phyloP scores from a whole-genome alignment of 2,888 invertebrate species.

The Mycogona germanica region DNA sequence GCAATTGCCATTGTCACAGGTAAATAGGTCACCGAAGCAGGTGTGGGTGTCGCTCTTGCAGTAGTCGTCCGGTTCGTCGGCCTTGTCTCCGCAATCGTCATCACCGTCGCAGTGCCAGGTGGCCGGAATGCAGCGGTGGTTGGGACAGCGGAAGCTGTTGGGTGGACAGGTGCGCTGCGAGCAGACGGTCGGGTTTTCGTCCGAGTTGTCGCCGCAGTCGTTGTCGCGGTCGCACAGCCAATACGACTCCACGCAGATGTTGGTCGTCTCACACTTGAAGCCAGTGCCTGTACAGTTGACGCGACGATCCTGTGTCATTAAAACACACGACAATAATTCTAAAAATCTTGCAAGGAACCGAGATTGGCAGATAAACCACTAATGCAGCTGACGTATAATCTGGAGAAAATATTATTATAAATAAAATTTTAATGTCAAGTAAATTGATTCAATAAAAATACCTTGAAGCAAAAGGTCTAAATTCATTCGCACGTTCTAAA shows the following conservation, averaged over 20 bases:
- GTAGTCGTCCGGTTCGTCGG: constrained; percentile 86
- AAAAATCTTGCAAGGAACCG: too few species aligned
- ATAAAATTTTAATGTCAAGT: too few species aligned
- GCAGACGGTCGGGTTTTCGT: constrained; percentile 66
- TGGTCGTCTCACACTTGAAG: constrained; percentile 83
- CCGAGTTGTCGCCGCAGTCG: constrained; percentile 86
- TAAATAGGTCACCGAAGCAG: constrained; percentile 90
- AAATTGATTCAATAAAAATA: too few species aligned
- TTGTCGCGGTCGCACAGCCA: constrained; percentile 95
- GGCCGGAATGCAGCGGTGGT: constrained; percentile 86
- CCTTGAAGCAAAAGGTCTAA: too few species aligned
- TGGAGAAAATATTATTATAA: too few species aligned
- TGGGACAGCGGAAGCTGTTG: constrained; percentile 83
- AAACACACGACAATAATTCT: too few species aligned
- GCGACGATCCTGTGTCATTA: too few species aligned
- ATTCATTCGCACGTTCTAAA: too few species aligned
- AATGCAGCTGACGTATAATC: too few species aligned
- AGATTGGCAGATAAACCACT: too few species aligned
- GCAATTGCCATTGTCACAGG: constrained; percentile 93
- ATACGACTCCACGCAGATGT: constrained; percentile 93
- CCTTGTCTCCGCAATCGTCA: constrained; percentile 79
- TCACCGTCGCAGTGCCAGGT: constrained; percentile 97
- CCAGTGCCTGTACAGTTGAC: constrained; percentile 66
- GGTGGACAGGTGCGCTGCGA: constrained; percentile 78
- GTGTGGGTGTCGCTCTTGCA: constrained; percentile 85